A percentile compares a stretch with the other conserved stretches of the same genome.
Evolutionary conservation across 1,140 invertebrate species (phyloP).

Genomic region (Belonocnema kinseyi): DNA sequence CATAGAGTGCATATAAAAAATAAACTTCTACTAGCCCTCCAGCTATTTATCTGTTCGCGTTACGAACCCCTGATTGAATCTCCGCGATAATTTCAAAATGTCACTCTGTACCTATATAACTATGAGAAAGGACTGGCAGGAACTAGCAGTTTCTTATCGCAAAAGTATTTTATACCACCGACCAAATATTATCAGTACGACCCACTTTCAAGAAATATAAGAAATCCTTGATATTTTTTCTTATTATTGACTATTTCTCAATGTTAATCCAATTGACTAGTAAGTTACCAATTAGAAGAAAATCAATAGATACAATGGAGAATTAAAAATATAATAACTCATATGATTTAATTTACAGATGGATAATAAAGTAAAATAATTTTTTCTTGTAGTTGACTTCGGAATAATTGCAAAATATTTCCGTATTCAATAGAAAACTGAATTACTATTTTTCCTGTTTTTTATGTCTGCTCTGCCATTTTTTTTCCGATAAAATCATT

Average conservation of each 20-base stretch:
- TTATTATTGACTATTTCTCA: no score
- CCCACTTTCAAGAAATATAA: no score
- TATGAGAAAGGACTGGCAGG: not conserved
- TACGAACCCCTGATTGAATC: conserved; percentile 6
- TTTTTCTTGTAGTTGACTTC: no score
- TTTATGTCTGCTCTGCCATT: not conserved
- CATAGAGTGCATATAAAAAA: conserved; percentile 36
- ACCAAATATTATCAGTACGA: no score
- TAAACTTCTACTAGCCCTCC: conserved; percentile 17
- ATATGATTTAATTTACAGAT: no score
- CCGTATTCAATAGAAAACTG: not conserved
- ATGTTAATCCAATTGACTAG: no score
- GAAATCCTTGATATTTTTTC: no score
- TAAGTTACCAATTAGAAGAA: no score
- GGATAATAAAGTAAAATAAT: no score
- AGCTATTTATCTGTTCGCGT: conserved; percentile 37
- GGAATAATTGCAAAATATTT: no score
- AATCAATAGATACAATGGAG: no score
- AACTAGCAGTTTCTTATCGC: not conserved
- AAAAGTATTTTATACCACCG: not conserved
- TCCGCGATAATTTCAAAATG: not conserved
- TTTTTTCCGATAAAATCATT: not conserved
- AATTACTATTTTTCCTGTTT: not conserved
- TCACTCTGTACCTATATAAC: not conserved
- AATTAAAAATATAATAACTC: no score